Percentiles rank a stretch among this genome's conserved stretches.
Evolutionary conservation across 2,113 vertebrate species (phyloP).

Genomic region (Pedionomus torquatus): DNA sequence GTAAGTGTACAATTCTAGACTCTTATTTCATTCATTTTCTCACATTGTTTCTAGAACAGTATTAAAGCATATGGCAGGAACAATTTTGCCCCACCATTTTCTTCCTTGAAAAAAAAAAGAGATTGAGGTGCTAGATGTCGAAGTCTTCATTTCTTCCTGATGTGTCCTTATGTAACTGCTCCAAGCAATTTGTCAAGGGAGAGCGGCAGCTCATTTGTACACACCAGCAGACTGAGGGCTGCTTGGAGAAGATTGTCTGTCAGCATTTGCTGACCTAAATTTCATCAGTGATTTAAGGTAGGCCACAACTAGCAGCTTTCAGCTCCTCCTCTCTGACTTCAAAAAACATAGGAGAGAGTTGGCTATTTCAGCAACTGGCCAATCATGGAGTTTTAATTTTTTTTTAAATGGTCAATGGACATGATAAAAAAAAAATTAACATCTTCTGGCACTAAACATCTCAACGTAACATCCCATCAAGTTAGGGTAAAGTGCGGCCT

Average conservation of each 20-base stretch:
- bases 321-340: neutral
- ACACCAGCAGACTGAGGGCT: neutral
- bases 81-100: neutral
- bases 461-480: neutral
- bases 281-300: neutral
- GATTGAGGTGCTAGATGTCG: neutral
- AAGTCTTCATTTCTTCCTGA: neutral
- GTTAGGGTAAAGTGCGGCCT: neutral
- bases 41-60: neutral
- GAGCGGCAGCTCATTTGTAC: neutral
- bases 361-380: neutral
- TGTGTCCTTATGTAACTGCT: accelerated
- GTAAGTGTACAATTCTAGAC: neutral
- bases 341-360: neutral
- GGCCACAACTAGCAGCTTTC: neutral
- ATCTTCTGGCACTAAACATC: neutral
- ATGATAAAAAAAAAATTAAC: neutral
- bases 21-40: neutral
- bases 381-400: neutral
- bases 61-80: neutral
- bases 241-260: neutral
- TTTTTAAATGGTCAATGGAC: neutral
- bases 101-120: neutral
- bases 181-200: neutral
- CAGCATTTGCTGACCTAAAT: neutral